Evolutionary conservation across 2,888 invertebrate species (phyloP), one percentile per base, ranked within the genome.

Genomic region (Eilema caniola): DNA sequence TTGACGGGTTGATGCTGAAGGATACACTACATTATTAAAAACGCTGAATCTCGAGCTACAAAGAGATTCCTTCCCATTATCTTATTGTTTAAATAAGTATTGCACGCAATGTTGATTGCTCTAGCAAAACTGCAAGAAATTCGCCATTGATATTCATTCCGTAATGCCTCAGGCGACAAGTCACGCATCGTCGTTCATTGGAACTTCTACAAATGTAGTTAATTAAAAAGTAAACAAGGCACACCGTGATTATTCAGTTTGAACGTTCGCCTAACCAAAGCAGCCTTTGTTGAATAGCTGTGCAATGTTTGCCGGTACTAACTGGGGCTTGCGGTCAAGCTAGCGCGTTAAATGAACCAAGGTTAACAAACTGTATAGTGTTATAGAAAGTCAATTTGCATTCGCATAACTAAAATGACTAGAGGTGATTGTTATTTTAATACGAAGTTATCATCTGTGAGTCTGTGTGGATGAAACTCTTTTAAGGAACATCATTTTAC

Each of bases 351-450:
- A n/a, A 64, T 56, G n/a, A 62, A 53, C 53, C 78, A 81, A 82
- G 81, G 82, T 67, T 74, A 63, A 73, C 69, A n/a, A n/a, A n/a
- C n/a, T n/a, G n/a, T 10, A 62, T 75, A 67, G 73, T 25, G 12
- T 12, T 24, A 57, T 24, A 82, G 80, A 77, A 80, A 82, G 82
- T 79, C 62, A 71, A 74, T 82, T 82, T 80, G 75, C 75, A 82
- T 82, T 73, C 70, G 57, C 61, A 75, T 57, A 67, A 69, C 64
- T 69, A 66, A 72, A 75, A 74, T 67, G 53, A 25, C 60, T 65
- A 47, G 31, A n/a, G 33, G 23, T n/a, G 53, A 7, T 16, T 53
- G n/a, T 53, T n/a, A n/a, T 41, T 31, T 37, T 37, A n/a, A 23
- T 12, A 23, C 23, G 47, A 25, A 63, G 11, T 25, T 59, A 24